Evolutionary conservation across 2,888 invertebrate genomes (phyloP), one percentile per base, ranked within the genome.

Genomic region (Ligdia adustata): DNA sequence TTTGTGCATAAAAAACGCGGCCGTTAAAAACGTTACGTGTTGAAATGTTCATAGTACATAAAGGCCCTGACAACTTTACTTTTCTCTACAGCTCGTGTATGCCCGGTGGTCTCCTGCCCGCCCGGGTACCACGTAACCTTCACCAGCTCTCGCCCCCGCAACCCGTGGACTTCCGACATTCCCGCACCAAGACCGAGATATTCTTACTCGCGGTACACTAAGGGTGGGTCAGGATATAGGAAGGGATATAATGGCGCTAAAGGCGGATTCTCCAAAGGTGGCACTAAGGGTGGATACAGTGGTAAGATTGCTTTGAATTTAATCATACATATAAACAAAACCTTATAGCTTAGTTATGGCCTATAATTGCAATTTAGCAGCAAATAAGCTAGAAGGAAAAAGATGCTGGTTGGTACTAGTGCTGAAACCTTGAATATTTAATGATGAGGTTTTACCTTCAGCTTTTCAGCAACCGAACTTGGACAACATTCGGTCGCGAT

Each of bases 81-180:
- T 22, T 2, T 22, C 4, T 22, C 22, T 2, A 22, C 70, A 87
- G 87, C 85, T 0, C 26, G 60, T 45, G 77, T 89, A 27, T 92
- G 93, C 58, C 91, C 91, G 0, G 72, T 75, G 32, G 89, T 91
- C 1, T 71, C 81, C 33, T 96, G 95, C 64, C 94, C 93, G 0
- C 90, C 91, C 0, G 92, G 92, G 16, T 94, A 94, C 75, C 85
- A 88, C 22, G 81, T 93, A 0, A 82, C 90, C 18, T 71, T 69
- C 55, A 93, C 32, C 0, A 46, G 61, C 0, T 93, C 12, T 42
- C 67, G 1, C 28, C 66, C 3, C 33, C 60, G 91, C 49, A 92
- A 94, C 67, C 94, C 95, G 57, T 92, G 93, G 0, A 93, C 95
- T 60, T 81, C 88, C 0, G 90, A 93, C 59, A 64, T 86, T 1